These are phyloP conservation scores for Eurystomus gularis DNA, from an alignment of 2,113 vertebrate genomes.

Conservation along the genomic window DNA sequence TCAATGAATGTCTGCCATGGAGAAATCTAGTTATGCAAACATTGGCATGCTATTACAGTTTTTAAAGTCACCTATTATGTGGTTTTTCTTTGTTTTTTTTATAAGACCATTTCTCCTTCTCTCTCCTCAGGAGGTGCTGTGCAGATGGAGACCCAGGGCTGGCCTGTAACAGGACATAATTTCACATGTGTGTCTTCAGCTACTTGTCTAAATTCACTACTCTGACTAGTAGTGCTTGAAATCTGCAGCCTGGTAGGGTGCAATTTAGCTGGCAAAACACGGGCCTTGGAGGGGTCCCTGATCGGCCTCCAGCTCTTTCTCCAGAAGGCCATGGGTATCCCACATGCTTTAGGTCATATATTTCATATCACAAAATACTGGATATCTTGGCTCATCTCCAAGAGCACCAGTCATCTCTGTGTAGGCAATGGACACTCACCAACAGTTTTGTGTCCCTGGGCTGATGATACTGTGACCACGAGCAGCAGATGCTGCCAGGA, in stretches of 20 bases:
- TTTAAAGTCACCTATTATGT: background rate
- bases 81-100: background rate
- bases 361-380: background rate
- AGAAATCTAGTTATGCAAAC: background rate
- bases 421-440: background rate
- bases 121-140: background rate
- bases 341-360: too few relatives aligned
- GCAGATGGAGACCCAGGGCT: background rate
- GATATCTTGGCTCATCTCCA: background rate
- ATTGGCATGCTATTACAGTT: background rate
- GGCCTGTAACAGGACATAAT: background rate
- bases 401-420: background rate
- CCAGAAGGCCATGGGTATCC: background rate
- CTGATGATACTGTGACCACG: rapidly evolving
- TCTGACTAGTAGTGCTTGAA: background rate
- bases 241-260: background rate
- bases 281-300: rapidly evolving
- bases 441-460: background rate
- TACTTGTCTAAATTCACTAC: background rate
- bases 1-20: background rate
- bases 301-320: background rate
- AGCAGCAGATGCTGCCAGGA: background rate
- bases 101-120: background rate
- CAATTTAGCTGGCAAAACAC: background rate
- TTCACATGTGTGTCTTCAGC: background rate